Base-by-base conservation (phyloP, 2,113 vertebrate species). In the Narcine bancroftii region DNA sequence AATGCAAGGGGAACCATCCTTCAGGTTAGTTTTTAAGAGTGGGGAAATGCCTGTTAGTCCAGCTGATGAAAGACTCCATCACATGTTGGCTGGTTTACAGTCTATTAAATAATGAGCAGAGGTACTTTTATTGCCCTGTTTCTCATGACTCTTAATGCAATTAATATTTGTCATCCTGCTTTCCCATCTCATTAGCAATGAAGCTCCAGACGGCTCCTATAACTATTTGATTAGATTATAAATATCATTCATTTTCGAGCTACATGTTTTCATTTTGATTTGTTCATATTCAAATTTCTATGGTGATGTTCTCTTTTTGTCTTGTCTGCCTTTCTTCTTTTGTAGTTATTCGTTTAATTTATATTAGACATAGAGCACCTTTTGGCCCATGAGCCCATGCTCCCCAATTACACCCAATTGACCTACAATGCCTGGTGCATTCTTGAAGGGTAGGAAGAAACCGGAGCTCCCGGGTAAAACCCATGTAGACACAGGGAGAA, bases 171-270 rank as follows among this genome's bases (percentile, higher is more conserved):
- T 39, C 39, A 45, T 69, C 13, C 26, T 11, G 39, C 87, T 65
- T 15, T 24, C 9, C 39, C 13, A 26, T 29, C 60, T 89, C 26
- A 24, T 45, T 69, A 13, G n/a, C 21, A 63, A 91, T 42, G n/a
- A 91, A 29, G 36, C 39, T 50, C 21, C 2, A 69, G 63, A 69
- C 21, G 56, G 4, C 13, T 85, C 29, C 50, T 17, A n/a, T 45
- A 60, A 66, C 3, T 5, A 24, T 91, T 66, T 24, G 42, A 66
- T 66, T 45, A 6, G 39, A 33, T 91, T 6, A 45, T 29, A n/a
- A n/a, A 69, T 45, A 91, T 69, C 65, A 69, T 91, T 91, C 87
- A 89, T 36, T 66, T 66, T 89, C 83, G 63, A 21, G 17, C 19
- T 66, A 42, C 36, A 29, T 9, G 24, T 66, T 6, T 79, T 47